Percentiles rank a stretch among this genome's conserved stretches.
phyloP scores from a whole-genome alignment of 2,888 invertebrate genomes.

The Sinodicranocentrus sp. region DNA sequence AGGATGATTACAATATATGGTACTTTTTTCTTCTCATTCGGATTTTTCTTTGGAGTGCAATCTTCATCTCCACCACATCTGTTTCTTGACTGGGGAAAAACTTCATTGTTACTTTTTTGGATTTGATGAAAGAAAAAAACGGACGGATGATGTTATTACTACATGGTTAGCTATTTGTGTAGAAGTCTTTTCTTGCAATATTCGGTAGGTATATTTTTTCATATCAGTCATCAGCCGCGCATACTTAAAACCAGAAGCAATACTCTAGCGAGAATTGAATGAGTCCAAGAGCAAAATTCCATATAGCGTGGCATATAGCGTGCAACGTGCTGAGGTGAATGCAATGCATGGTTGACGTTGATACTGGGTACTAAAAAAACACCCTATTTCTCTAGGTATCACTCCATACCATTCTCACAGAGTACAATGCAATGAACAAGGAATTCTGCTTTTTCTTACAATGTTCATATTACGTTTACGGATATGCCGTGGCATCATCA shows the following conservation, averaged over 20 bases:
- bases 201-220: not conserved
- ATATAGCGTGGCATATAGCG: too few species aligned
- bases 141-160: too few species aligned
- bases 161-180: not conserved
- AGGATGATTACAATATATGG: constrained; percentile 3
- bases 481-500: constrained; percentile 10
- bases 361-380: not conserved
- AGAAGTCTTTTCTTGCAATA: not conserved
- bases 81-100: constrained; percentile 17
- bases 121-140: not conserved
- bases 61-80: constrained; percentile 16
- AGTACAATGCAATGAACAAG: not conserved
- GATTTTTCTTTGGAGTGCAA: not conserved
- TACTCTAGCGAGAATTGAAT: not conserved
- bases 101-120: constrained; percentile 14
- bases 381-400: not conserved
- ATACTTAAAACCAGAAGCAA: not conserved
- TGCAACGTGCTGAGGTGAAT: not conserved
- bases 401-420: not conserved
- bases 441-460: not conserved
- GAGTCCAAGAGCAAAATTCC: not conserved
- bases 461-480: constrained; percentile 8
- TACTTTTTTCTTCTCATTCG: not conserved
- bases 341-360: constrained; percentile 2
- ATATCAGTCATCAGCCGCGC: too few species aligned